Conservation (phyloP, 2,113 vertebrate species). For the Leucoraja erinaceus region DNA sequence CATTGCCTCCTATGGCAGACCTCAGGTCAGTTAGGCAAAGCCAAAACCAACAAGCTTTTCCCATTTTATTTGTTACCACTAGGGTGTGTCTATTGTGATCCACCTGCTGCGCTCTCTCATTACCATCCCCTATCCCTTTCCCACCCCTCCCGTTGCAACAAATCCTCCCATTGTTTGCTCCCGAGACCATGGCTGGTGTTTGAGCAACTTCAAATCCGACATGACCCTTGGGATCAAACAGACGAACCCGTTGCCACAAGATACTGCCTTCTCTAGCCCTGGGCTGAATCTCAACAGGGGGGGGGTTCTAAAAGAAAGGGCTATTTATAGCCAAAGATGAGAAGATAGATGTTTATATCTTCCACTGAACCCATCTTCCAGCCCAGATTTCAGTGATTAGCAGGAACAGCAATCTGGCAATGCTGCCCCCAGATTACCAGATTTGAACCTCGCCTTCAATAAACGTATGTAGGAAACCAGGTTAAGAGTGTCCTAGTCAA, state of each 20-base stretch:
- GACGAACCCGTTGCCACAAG: background rate
- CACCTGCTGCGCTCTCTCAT: background rate
- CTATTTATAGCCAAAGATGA: background rate
- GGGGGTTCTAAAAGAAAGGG: background rate
- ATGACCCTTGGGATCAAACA: background rate
- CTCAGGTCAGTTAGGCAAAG: background rate
- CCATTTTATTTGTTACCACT: background rate
- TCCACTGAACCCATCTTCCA: background rate
- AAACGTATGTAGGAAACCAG: background rate
- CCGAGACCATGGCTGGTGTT: background rate
- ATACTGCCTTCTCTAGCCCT: background rate
- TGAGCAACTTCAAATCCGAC: background rate
- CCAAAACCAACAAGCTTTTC: background rate
- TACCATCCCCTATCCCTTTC: background rate
- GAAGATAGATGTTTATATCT: slow-evolving; percentile 10
- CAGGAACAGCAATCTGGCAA: background rate
- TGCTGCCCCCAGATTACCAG: background rate
- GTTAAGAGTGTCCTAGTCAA: background rate
- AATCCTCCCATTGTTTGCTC: background rate
- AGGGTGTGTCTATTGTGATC: background rate
- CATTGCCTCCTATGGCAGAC: background rate
- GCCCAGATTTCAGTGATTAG: background rate
- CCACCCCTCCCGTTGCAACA: background rate
- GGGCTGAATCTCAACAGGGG: background rate
- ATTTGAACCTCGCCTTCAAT: background rate